Conservation (phyloP, 2,113 vertebrate genomes). For the Physeter macrocephalus region DNA sequence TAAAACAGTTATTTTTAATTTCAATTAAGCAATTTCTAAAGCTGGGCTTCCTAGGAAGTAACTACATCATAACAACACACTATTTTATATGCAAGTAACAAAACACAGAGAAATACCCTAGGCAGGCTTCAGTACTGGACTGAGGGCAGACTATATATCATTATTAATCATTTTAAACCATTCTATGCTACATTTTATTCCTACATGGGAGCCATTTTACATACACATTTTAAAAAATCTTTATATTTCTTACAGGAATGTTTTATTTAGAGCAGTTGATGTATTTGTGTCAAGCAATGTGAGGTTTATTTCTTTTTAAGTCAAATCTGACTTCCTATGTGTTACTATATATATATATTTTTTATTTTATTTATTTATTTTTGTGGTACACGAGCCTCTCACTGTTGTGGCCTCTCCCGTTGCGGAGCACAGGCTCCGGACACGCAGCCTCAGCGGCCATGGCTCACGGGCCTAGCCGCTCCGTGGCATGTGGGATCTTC, state of each 20-base stretch:
- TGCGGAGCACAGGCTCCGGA: no score
- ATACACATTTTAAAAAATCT: not conserved
- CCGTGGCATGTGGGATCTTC: no score
- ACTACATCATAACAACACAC: not conserved
- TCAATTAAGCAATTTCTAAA: not conserved
- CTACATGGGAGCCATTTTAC: not conserved
- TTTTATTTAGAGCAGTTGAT: conserved; percentile 21
- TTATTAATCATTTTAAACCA: not conserved
- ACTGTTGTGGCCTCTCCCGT: no score
- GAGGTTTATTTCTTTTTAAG: conserved; percentile 11
- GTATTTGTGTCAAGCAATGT: not conserved
- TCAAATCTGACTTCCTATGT: not conserved
- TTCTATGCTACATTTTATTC: not conserved
- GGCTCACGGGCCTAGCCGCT: no score
- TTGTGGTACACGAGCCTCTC: no score
- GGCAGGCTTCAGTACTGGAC: not conserved
- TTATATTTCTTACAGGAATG: not conserved
- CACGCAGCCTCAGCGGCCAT: no score
- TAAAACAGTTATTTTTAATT: not conserved
- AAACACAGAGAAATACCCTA: not conserved
- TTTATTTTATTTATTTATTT: no score
- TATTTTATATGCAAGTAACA: not conserved
- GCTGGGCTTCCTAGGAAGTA: not conserved
- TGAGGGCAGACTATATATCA: not conserved
- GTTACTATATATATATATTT: not conserved